These are phyloP conservation scores for Sciurus vulgaris DNA, from an alignment of 2,797 vertebrate species.

Conservation along the genomic window DNA sequence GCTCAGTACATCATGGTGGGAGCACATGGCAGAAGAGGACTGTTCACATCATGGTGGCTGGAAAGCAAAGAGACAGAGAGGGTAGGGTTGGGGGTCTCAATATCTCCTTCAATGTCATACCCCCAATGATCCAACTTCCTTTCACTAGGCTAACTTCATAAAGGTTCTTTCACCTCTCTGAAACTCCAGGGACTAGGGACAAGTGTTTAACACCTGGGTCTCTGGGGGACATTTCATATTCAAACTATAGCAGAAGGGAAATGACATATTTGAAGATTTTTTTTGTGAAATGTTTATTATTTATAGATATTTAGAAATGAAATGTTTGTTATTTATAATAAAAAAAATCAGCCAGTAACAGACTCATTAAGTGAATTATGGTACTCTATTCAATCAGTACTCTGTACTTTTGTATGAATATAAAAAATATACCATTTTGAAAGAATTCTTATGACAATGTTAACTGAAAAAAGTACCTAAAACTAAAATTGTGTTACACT, in stretches of 20 bases:
- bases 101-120: background rate
- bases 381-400: background rate
- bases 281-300: background rate
- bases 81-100: too few relatives aligned
- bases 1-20: too few relatives aligned
- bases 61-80: background rate
- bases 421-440: background rate
- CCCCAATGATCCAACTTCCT: background rate
- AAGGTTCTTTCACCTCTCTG: background rate
- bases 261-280: background rate
- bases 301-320: background rate
- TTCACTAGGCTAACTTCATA: background rate
- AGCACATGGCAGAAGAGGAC: background rate
- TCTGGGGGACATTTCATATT: background rate
- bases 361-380: slow-evolving; percentile 35
- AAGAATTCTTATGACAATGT: background rate
- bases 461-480: background rate
- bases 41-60: background rate
- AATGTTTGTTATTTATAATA: background rate
- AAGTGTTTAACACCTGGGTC: background rate
- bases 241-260: background rate
- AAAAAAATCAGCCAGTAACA: background rate
- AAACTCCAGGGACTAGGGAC: background rate
- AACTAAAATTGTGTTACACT: background rate
- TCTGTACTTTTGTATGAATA: background rate